Percentiles rank a stretch among this genome's conserved stretches.
Conservation (phyloP, 2,888 invertebrate genomes). For the Tridacna gigas region DNA sequence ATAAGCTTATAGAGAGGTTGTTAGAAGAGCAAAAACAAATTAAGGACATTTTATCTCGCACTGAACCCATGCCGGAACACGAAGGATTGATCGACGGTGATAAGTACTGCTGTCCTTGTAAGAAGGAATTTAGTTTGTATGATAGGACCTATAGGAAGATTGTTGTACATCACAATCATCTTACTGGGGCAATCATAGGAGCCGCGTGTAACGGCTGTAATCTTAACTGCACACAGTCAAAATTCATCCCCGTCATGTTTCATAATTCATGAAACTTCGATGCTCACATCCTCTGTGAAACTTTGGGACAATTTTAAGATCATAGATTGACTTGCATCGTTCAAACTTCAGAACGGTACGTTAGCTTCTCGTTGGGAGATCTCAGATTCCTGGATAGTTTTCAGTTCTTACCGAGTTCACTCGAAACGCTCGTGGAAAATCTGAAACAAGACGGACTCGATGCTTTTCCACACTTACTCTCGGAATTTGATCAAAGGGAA, state of each 20-base stretch:
- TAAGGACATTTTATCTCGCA: constrained; percentile 33
- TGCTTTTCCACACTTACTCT: constrained; percentile 40
- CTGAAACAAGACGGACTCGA: constrained; percentile 44
- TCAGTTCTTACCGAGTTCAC: constrained; percentile 43
- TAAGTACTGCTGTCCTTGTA: constrained; percentile 34
- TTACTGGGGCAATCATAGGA: constrained; percentile 42
- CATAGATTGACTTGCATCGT: constrained; percentile 30
- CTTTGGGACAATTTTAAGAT: constrained; percentile 37
- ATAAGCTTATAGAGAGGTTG: constrained; percentile 41
- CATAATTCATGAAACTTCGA: constrained; percentile 47
- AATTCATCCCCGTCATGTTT: constrained; percentile 39
- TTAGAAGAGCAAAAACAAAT: constrained; percentile 48
- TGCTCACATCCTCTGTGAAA: constrained; percentile 33
- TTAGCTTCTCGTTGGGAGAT: constrained; percentile 48
- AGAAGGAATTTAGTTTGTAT: constrained; percentile 36
- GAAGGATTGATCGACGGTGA: constrained; percentile 12
- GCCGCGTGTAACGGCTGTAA: constrained; percentile 38
- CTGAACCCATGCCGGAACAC: constrained; percentile 41
- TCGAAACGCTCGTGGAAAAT: constrained; percentile 44
- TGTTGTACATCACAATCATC: constrained; percentile 47
- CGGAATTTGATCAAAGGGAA: constrained; percentile 14
- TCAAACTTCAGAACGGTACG: constrained; percentile 49
- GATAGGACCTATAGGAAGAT: constrained; percentile 26
- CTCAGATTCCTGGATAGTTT: constrained; percentile 54
- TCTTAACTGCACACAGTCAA: constrained; percentile 32